phyloP scores from a whole-genome alignment of 1,140 invertebrate species.

The Theocolax elegans region DNA sequence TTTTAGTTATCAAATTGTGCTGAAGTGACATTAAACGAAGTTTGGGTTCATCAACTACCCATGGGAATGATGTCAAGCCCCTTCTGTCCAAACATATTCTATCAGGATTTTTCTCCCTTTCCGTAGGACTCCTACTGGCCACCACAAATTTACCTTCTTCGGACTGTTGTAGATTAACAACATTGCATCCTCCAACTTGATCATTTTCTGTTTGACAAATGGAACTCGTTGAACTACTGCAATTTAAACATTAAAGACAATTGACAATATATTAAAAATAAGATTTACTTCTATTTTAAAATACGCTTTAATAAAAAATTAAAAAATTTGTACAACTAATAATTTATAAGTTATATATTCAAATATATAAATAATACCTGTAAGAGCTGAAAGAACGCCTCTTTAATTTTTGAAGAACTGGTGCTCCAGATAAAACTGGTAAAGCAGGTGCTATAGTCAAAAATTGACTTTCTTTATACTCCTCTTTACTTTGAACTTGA shows the following conservation, averaged over 20 bases:
- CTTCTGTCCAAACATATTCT: slow-evolving; percentile 81
- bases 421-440: slow-evolving; percentile 63
- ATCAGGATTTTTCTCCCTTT: slow-evolving; percentile 81
- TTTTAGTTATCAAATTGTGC: slow-evolving; percentile 86
- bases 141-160: slow-evolving; percentile 72
- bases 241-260: not conserved
- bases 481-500: slow-evolving; percentile 38
- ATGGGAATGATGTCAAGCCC: slow-evolving; percentile 80
- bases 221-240: slow-evolving; percentile 48
- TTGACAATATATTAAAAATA: no score
- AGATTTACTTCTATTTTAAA: no score
- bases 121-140: slow-evolving; percentile 73
- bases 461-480: slow-evolving; percentile 63
- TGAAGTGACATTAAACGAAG: slow-evolving; percentile 87
- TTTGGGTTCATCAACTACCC: slow-evolving; percentile 81
- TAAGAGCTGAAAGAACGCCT: slow-evolving; percentile 69
- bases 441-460: slow-evolving; percentile 72
- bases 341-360: no score
- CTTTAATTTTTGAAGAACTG: slow-evolving; percentile 63
- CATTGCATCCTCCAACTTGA: slow-evolving; percentile 52
- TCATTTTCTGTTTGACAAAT: slow-evolving; percentile 62
- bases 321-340: no score
- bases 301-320: no score
- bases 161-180: slow-evolving; percentile 61
- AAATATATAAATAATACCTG: slow-evolving; percentile 51